Conservation (phyloP, 1,140 invertebrate species). For the Stegodyphus dumicola region DNA sequence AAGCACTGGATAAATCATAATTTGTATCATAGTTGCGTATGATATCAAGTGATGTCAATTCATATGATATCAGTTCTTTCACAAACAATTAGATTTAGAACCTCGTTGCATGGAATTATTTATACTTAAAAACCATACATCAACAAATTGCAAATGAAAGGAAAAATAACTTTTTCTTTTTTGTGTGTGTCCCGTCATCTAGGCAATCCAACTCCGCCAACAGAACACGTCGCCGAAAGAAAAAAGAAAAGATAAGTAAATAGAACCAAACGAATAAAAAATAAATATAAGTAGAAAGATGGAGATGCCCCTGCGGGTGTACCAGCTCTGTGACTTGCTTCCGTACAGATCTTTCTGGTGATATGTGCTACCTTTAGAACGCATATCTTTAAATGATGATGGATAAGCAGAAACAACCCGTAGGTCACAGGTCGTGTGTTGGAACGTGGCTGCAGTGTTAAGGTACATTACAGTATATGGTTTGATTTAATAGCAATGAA, state of each 20-base stretch:
- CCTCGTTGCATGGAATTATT: too few species aligned
- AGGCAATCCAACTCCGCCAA: not conserved
- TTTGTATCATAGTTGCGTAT: too few species aligned
- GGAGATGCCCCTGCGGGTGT: not conserved
- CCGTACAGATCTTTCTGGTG: not conserved
- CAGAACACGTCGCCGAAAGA: too few species aligned
- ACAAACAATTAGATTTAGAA: too few species aligned
- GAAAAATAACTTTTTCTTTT: not conserved
- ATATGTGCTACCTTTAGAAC: conserved; percentile 16
- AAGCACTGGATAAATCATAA: too few species aligned
- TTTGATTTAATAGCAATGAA: too few species aligned
- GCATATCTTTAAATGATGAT: conserved; percentile 34
- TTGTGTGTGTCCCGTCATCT: not conserved
- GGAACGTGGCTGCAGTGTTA: not conserved
- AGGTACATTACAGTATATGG: not conserved
- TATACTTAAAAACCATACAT: too few species aligned
- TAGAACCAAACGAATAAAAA: not conserved
- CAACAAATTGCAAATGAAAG: too few species aligned
- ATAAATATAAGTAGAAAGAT: not conserved
- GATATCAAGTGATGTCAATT: too few species aligned
- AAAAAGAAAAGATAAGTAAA: not conserved
- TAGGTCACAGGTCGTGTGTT: conserved; percentile 14
- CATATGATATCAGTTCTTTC: too few species aligned
- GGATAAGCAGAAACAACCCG: conserved; percentile 16
- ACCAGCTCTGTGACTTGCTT: conserved; percentile 1